These are phyloP conservation scores for Drosophila chauvacae DNA, from an alignment of 1,140 invertebrate species.

Conservation along the genomic window DNA sequence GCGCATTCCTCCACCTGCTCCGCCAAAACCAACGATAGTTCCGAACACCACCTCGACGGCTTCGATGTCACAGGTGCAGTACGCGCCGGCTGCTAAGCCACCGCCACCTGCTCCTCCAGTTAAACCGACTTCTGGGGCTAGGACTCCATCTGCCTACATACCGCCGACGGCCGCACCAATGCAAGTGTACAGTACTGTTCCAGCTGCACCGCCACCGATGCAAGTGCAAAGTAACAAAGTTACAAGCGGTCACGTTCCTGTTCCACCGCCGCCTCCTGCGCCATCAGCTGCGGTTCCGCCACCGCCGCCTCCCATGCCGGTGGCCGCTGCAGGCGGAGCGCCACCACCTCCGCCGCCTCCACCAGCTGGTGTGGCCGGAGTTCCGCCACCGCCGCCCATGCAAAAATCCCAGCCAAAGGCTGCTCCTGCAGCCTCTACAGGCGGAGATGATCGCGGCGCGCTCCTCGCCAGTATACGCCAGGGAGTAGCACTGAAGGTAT, in stretches of 20 bases:
- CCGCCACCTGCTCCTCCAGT: slow-evolving; percentile 35
- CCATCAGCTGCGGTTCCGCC: slow-evolving; percentile 8
- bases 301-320: slow-evolving; percentile 39
- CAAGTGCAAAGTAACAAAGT: slow-evolving; percentile 9
- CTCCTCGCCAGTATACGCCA: slow-evolving; percentile 73
- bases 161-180: slow-evolving; percentile 3
- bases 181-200: not conserved
- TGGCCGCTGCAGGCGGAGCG: slow-evolving; percentile 6
- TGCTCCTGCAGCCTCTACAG: slow-evolving; percentile 9
- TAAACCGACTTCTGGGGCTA: slow-evolving; percentile 28
- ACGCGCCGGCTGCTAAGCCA: slow-evolving; percentile 25
- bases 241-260: not conserved
- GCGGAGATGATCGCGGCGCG: slow-evolving; percentile 62
- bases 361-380: slow-evolving; percentile 23
- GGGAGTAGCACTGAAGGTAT: slow-evolving; percentile 71
- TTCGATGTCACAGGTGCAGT: slow-evolving; percentile 23
- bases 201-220: slow-evolving; percentile 29
- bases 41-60: slow-evolving; percentile 27
- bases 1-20: slow-evolving; percentile 59
- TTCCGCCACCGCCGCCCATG: slow-evolving; percentile 22
- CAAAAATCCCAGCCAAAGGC: slow-evolving; percentile 46
- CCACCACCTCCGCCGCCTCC: slow-evolving; percentile 58
- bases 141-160: slow-evolving; percentile 12
- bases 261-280: slow-evolving; percentile 33
- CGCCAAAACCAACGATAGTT: slow-evolving; percentile 60